A percentile compares a stretch with the other conserved stretches of the same genome.
These are phyloP conservation scores for Drosophila ochracea DNA, from an alignment of 2,888 invertebrate species.

Conservation along the genomic window DNA sequence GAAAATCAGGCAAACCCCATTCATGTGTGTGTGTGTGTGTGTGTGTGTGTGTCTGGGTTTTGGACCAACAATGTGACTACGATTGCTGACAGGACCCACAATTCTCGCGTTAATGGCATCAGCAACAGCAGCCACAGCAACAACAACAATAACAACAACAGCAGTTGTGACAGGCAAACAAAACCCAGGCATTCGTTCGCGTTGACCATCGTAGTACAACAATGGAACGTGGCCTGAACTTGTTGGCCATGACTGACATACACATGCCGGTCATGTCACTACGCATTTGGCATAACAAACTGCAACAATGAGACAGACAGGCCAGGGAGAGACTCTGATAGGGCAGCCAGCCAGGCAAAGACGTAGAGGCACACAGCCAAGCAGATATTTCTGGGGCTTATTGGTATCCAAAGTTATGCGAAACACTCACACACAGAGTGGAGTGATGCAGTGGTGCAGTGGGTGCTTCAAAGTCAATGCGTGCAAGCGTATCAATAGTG, in stretches of 20 bases:
- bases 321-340: not conserved
- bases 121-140: slow-evolving; percentile 27
- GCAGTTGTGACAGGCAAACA: slow-evolving; percentile 69
- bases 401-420: slow-evolving; percentile 49
- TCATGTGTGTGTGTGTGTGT: not conserved
- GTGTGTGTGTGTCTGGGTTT: slow-evolving; percentile 8
- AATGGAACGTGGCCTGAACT: slow-evolving; percentile 38
- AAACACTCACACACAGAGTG: slow-evolving; percentile 15
- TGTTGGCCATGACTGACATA: slow-evolving; percentile 59
- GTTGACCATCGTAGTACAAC: slow-evolving; percentile 42
- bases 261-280: slow-evolving; percentile 55
- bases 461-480: slow-evolving; percentile 27
- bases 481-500: slow-evolving; percentile 23
- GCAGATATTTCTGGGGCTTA: slow-evolving; percentile 16
- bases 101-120: slow-evolving; percentile 61
- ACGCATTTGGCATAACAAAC: slow-evolving; percentile 62
- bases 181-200: slow-evolving; percentile 47
- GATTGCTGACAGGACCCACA: slow-evolving; percentile 55
- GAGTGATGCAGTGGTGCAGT: slow-evolving; percentile 20
- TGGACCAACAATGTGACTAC: slow-evolving; percentile 53
- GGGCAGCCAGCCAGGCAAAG: not conserved
- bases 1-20: slow-evolving; percentile 22
- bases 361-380: not conserved
- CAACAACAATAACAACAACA: slow-evolving; percentile 9
- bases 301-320: slow-evolving; percentile 32